Percentiles rank a stretch among this genome's conserved stretches.
Conservation (phyloP, 2,797 vertebrate species). For the Benthosema pterotum region DNA sequence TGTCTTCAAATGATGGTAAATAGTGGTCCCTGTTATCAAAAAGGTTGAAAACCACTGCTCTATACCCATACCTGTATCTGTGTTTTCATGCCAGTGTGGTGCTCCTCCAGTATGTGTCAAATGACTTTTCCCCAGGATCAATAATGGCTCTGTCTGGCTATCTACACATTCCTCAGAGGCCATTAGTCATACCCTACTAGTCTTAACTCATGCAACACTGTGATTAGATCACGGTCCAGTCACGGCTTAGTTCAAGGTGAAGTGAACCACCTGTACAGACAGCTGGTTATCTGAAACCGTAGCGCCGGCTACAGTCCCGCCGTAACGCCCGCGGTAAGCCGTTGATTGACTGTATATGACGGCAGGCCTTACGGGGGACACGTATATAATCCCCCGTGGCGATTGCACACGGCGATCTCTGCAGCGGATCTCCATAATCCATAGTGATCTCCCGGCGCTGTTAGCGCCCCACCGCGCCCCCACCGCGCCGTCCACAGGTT, state of each 20-base stretch:
- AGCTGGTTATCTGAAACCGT: conserved; percentile 12
- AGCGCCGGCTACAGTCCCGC: conserved; percentile 3
- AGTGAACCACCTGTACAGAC: not conserved
- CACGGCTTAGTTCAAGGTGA: not conserved
- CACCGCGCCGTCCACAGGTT: conserved; percentile 36
- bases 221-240: not conserved
- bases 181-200: not conserved
- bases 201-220: not conserved
- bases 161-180: no score
- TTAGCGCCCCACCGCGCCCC: conserved; percentile 20
- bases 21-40: no score
- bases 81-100: no score
- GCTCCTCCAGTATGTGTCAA: no score
- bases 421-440: conserved; percentile 21
- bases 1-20: no score
- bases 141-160: no score
- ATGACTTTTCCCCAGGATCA: no score
- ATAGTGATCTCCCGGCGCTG: not conserved
- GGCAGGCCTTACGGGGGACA: conserved; percentile 14
- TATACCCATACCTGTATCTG: no score
- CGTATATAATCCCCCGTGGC: conserved; percentile 12
- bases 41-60: no score
- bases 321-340: conserved; percentile 12
- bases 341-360: not conserved
- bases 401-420: conserved; percentile 10